phyloP scores from a whole-genome alignment of 1,140 invertebrate species.

The Prorops nasuta region DNA sequence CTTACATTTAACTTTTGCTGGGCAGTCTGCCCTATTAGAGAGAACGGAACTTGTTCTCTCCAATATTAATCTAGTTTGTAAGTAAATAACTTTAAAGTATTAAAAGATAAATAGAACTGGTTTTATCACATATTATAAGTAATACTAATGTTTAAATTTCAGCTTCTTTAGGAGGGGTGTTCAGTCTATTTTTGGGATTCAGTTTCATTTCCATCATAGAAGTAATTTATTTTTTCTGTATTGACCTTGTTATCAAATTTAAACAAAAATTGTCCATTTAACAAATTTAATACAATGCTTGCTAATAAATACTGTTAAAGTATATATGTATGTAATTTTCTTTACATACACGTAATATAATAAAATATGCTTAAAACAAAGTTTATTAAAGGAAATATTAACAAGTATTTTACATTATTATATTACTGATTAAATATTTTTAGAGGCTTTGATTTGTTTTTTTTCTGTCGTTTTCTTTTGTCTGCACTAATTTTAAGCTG shows the following conservation, averaged over 20 bases:
- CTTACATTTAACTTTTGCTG: conserved; percentile 64
- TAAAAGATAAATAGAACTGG: conserved; percentile 5
- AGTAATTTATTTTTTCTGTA: conserved; percentile 47
- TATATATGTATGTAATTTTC: conserved; percentile 1
- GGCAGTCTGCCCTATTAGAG: conserved; percentile 61
- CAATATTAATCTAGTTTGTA: conserved; percentile 49
- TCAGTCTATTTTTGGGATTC: conserved; percentile 56
- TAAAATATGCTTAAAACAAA: conserved; percentile 10
- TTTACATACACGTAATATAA: no score
- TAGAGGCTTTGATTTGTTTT: conserved; percentile 1
- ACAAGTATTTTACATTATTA: conserved; percentile 1
- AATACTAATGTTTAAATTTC: conserved; percentile 24
- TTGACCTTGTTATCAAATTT: conserved; percentile 14
- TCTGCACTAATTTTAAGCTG: conserved; percentile 23
- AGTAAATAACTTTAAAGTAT: no score
- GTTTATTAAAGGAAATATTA: conserved; percentile 4
- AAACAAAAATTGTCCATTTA: not conserved
- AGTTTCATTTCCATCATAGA: conserved; percentile 54
- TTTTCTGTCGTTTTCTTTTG: conserved; percentile 20
- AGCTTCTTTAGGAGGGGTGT: conserved; percentile 57
- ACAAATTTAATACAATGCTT: conserved; percentile 5
- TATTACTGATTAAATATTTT: conserved; percentile 11
- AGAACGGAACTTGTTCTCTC: conserved; percentile 56
- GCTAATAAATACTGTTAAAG: not conserved
- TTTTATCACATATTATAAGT: conserved; percentile 19